These are phyloP conservation scores for Chiloscyllium plagiosum DNA, from an alignment of 2,113 vertebrate genomes.

Conservation along the genomic window DNA sequence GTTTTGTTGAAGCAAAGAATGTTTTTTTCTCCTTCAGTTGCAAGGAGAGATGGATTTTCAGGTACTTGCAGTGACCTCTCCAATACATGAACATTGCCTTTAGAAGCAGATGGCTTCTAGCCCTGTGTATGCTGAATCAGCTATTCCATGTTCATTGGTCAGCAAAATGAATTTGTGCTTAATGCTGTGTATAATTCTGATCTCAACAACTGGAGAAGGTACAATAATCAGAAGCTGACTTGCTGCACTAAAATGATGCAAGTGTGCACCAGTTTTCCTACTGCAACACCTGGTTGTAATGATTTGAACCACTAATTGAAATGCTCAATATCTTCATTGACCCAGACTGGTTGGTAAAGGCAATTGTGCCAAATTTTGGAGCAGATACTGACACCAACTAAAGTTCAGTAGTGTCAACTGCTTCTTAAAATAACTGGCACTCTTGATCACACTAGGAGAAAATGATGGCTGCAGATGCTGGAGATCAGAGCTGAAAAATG, in stretches of 20 bases:
- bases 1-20: background rate
- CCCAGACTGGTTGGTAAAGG: background rate
- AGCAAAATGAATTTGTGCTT: background rate
- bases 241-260: background rate
- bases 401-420: background rate
- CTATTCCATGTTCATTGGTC: background rate
- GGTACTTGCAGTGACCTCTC: background rate
- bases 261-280: background rate
- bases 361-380: background rate
- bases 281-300: background rate
- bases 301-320: background rate
- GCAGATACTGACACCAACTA: background rate
- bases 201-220: background rate
- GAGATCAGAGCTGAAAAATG: too few species aligned
- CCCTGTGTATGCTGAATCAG: background rate
- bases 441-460: background rate
- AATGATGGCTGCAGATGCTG: too few species aligned
- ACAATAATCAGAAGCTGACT: background rate
- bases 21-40: background rate
- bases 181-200: background rate
- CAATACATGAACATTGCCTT: background rate
- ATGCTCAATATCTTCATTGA: background rate
- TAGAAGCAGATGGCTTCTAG: background rate
- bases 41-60: background rate
- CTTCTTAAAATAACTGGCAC: background rate